Evolutionary conservation across 2,797 vertebrate genomes (phyloP), one percentile per base, ranked within the genome.

Genomic region (Percopsis omiscomaycus): DNA sequence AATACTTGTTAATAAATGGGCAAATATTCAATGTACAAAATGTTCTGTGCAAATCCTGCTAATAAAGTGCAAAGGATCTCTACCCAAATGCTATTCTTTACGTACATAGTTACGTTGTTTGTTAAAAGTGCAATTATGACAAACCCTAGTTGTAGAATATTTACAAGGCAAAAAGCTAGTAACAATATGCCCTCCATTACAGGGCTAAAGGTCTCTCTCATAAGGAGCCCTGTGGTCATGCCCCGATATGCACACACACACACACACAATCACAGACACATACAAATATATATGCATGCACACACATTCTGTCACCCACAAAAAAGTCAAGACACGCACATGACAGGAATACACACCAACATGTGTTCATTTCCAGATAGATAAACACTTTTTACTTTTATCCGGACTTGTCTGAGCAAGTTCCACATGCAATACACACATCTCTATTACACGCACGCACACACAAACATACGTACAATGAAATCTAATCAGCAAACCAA

Each of bases 391-490:
- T 37, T 37, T 4, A 37, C 5, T 37, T 37, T 37, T 37, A 37
- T 37, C 32, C 8, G 32, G 32, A 32, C 30, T 32, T 4, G 30
- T 5, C 30, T 5, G 30, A 2, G 30, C 30, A 4, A 32, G 30
- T 32, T 32, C 30, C 30, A 32, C 30, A 32, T 32, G 30, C 30
- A 4, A 37, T 6, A 37, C 32, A 37, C 32, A 37, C 4, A 37
- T 37, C 4, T 37, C 32, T 37, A 6, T 37, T 6, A 32, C 32
- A 32, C 22, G 22, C 22, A 22, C 55, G 11, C 10, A 22, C 4
- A 10, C 14, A 15, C 14, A 0, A 59, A 64, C 45, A 59, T n/a
- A 46, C 64, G 32, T 62, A 57, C 59, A 51, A 29, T 49, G n/a
- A 46, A 22, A 22, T 22, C 22, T 22, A 22, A 22, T 22, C 22